Evolutionary conservation across 2,888 invertebrate species (phyloP), one percentile per base, ranked within the genome.

Genomic region (Zootermopsis nevadensis): DNA sequence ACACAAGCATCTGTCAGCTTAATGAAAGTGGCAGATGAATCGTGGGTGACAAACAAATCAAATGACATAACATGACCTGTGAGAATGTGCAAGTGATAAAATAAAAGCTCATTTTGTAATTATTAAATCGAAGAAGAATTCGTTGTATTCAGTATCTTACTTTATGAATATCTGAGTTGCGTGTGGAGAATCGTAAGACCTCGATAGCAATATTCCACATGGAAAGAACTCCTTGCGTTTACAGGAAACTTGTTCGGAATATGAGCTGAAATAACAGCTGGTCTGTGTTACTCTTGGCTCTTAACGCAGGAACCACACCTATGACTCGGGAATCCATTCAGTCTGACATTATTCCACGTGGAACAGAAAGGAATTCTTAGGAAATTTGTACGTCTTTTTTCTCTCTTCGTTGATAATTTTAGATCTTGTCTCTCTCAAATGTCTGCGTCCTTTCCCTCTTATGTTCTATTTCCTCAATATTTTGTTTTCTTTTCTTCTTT

Each of bases 391-490:
- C 15, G 38, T 48, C 15, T 48, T 66, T 66, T 66, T 10, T 53
- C 10, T 66, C 66, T 27, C 27, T 66, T 66, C 6, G 66, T 66
- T 69, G 69, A 69, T 69, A 69, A 69, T 31, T 69, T 69, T 69
- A 69, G 69, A 69, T 69, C 27, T 1, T 69, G 69, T 69, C 30
- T 69, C 27, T 33, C 33, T 69, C 69, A 69, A 33, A 69, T 31
- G 69, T 69, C 69, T 69, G 69, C 69, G 22, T 69, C 69, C 69
- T 31, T 19, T 69, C 31, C 31, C 15, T 3, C 30, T 30, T 30
- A 67, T 67, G 67, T 67, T 69, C 7, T 69, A 22, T 33, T 69
- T 69, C 69, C 31, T 69, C 22, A 69, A 69, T 69, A 69, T 69
- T 30, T 69, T 69, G 69, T 69, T 69, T 69, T 66, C 66, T 66